These are phyloP conservation scores for Lepus oiostolus DNA, from an alignment of 2,797 vertebrate genomes.

Conservation along the genomic window DNA sequence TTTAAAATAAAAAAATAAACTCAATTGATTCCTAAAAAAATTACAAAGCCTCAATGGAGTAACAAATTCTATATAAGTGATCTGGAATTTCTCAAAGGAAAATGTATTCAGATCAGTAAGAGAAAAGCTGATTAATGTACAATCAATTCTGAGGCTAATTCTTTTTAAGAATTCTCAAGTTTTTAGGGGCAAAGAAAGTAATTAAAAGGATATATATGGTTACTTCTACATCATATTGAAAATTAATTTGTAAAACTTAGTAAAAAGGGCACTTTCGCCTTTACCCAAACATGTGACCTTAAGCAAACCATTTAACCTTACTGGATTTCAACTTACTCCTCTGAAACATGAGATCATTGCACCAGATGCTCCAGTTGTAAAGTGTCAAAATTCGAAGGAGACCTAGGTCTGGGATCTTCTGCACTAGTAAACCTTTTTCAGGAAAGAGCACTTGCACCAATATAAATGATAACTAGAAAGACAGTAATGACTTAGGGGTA, in stretches of 20 bases:
- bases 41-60: not conserved
- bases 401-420: constrained; percentile 1
- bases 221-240: not conserved
- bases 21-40: not conserved
- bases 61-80: constrained; percentile 35
- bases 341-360: constrained; percentile 1
- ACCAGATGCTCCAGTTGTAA: not conserved
- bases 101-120: constrained; percentile 4
- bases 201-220: not conserved
- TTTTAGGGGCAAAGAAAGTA: not conserved
- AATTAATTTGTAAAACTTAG: constrained; percentile 29
- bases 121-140: not conserved
- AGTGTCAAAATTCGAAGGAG: not conserved
- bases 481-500: not conserved
- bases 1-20: too few relatives aligned
- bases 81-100: constrained; percentile 48
- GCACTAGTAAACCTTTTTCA: not conserved
- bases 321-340: constrained; percentile 22
- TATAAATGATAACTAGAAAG: not conserved
- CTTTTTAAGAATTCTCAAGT: not conserved
- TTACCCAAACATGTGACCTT: not conserved
- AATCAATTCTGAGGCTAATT: not conserved
- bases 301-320: not conserved
- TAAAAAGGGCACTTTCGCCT: not conserved
- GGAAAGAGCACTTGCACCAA: constrained; percentile 2